Percentiles rank a stretch among this genome's conserved stretches.
Evolutionary conservation across 2,888 invertebrate genomes (phyloP).

Genomic region (Xestoiulus laeticollis): DNA sequence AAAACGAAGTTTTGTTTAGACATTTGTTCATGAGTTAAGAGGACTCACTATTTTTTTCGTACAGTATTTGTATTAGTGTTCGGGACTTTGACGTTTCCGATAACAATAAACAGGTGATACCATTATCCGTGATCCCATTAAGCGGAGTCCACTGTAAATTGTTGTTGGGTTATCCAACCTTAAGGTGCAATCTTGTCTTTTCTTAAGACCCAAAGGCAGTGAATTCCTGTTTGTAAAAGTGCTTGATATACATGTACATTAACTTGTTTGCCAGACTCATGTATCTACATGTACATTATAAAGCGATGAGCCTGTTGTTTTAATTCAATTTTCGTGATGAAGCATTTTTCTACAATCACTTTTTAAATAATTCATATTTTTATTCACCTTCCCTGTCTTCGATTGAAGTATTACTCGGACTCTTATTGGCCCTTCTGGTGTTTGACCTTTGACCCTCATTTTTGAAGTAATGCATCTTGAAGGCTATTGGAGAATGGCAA

Average conservation of each 20-base stretch:
- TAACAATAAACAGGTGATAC: no score
- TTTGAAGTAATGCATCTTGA: not conserved
- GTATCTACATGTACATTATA: no score
- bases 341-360: not conserved
- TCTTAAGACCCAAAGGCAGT: not conserved
- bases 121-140: no score
- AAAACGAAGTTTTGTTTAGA: no score
- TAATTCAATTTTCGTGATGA: conserved; percentile 41
- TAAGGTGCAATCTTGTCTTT: not conserved
- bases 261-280: not conserved
- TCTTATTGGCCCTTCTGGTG: not conserved
- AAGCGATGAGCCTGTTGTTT: conserved; percentile 29
- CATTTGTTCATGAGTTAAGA: no score
- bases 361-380: conserved; percentile 34
- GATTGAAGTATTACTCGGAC: not conserved
- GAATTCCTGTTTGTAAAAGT: not conserved
- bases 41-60: no score
- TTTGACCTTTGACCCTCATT: not conserved
- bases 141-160: no score
- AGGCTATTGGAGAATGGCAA: not conserved
- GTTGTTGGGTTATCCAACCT: no score
- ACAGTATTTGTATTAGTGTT: no score
- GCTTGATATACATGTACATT: not conserved
- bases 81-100: no score
- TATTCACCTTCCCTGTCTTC: not conserved